These are phyloP conservation scores for Xyrichtys novacula DNA, from an alignment of 2,797 vertebrate species.

Conservation along the genomic window DNA sequence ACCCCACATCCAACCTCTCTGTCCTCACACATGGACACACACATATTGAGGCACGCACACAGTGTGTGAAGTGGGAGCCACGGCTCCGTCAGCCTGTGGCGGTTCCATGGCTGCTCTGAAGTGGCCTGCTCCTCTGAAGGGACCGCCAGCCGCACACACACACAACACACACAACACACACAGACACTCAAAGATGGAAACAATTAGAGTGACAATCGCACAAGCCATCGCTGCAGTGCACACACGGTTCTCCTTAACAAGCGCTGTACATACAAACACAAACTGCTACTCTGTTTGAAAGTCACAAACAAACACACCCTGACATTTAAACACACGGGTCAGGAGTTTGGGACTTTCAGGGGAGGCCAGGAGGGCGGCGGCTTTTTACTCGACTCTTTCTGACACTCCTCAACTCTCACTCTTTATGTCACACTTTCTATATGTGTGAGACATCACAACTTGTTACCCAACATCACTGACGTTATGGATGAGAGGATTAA, in stretches of 20 bases:
- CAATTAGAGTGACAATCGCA: constrained; percentile 79
- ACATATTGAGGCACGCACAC: constrained; percentile 42
- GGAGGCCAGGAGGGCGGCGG: neutral
- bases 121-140: constrained; percentile 76
- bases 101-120: constrained; percentile 75
- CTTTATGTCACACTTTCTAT: neutral
- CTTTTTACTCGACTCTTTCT: neutral
- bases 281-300: constrained; percentile 61
- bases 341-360: constrained; percentile 26
- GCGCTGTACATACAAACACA: constrained; percentile 56
- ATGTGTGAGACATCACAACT: neutral
- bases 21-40: constrained; percentile 19
- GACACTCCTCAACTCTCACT: too few relatives aligned
- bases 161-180: constrained; percentile 30
- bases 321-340: constrained; percentile 54
- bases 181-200: constrained; percentile 73
- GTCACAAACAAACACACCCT: constrained; percentile 72
- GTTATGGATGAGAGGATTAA: neutral
- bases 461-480: neutral
- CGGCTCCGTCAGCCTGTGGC: constrained; percentile 69
- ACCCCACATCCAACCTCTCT: neutral
- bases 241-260: constrained; percentile 70
- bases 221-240: constrained; percentile 67
- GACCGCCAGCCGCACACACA: constrained; percentile 65
- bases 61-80: constrained; percentile 69